These are phyloP conservation scores for Protodeltote pygarga DNA, from an alignment of 2,888 invertebrate species.

Conservation along the genomic window DNA sequence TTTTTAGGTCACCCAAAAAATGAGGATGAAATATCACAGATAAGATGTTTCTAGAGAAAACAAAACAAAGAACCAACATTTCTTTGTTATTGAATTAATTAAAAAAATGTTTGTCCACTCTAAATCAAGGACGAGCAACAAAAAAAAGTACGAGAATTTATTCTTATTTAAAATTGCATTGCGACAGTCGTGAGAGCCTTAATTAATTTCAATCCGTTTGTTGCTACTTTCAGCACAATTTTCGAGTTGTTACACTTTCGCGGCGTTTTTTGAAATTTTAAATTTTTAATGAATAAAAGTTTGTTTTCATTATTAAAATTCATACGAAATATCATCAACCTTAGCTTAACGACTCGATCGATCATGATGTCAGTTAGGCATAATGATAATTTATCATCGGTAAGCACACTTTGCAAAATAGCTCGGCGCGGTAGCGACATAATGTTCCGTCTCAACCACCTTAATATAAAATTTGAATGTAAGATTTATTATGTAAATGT, in stretches of 20 bases:
- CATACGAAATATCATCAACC: conserved; percentile 46
- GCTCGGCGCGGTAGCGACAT: conserved; percentile 44
- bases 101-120: conserved; percentile 33
- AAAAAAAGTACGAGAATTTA: conserved; percentile 40
- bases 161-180: conserved; percentile 44
- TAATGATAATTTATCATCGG: conserved; percentile 71
- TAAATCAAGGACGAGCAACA: conserved; percentile 30
- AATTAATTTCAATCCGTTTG: conserved; percentile 55
- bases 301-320: conserved; percentile 26
- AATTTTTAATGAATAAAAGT: conserved; percentile 18
- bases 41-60: conserved; percentile 18
- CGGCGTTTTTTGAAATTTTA: conserved; percentile 4
- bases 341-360: conserved; percentile 63
- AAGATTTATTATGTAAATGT: conserved; percentile 43
- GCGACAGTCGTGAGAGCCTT: conserved; percentile 36
- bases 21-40: conserved; percentile 29
- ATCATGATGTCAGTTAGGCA: conserved; percentile 63
- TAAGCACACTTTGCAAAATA: conserved; percentile 61
- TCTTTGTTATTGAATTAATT: conserved; percentile 49
- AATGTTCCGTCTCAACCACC: conserved; percentile 48
- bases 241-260: too few relatives aligned
- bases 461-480: conserved; percentile 55
- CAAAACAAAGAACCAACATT: conserved; percentile 28
- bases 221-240: conserved; percentile 23
- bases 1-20: conserved; percentile 31